phyloP scores from a whole-genome alignment of 2,797 vertebrate genomes.

The Agapornis canus region DNA sequence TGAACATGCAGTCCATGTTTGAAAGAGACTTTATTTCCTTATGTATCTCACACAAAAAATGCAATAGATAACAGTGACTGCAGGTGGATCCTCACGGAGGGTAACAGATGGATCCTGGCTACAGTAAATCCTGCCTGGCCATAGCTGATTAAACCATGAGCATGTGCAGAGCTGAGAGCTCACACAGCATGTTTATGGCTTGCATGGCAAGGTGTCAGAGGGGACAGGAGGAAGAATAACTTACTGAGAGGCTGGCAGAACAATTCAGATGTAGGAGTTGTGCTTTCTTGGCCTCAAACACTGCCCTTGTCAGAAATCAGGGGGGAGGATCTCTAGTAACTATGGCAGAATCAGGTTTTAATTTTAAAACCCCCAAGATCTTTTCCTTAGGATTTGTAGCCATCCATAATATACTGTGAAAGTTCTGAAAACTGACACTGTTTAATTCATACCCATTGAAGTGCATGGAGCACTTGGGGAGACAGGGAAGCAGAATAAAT shows the following conservation, averaged over 20 bases:
- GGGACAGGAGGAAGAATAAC: not conserved
- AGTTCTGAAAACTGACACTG: not conserved
- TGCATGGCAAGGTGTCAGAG: not conserved
- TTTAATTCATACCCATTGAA: rapidly evolving
- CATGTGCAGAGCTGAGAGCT: rapidly evolving
- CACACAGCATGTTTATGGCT: rapidly evolving
- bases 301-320: not conserved
- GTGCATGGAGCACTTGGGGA: not conserved
- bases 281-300: not conserved
- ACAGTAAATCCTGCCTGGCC: not conserved
- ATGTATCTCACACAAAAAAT: not conserved
- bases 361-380: not conserved
- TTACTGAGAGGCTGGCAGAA: not conserved
- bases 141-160: rapidly evolving
- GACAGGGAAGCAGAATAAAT: not conserved
- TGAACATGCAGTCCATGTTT: not conserved
- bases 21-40: not conserved
- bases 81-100: not conserved
- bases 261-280: not conserved
- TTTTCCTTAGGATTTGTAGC: not conserved
- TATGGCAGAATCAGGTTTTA: not conserved
- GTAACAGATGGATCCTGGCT: not conserved
- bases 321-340: not conserved
- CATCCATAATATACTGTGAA: not conserved
- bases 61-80: rapidly evolving